Base-by-base conservation (phyloP, 2,888 invertebrate species). In the Cataglyphis livida region DNA sequence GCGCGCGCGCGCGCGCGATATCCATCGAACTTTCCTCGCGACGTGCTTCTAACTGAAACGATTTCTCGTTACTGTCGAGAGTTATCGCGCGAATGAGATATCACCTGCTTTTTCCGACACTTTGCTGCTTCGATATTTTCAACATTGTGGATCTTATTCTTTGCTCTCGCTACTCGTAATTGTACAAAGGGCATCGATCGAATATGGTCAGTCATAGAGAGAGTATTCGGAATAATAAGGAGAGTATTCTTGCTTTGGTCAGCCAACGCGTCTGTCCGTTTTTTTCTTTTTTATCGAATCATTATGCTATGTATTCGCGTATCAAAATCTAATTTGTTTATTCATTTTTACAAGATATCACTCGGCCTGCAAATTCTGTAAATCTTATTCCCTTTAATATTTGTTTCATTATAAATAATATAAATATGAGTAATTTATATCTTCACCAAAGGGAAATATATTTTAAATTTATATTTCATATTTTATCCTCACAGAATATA, bases 21-120 rank as follows among this genome's bases (percentile, higher is more conserved):
- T 73, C 61, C 48, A 61, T 71, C 57, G 66, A 10, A 28, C 61
- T 68, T 62, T 65, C 41, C 61, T n/a, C 54, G 9, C 61, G 48
- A 61, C 57, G 15, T 32, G 28, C 54, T n/a, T 76, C 38, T n/a
- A 66, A 78, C n/a, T 41, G 73, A 85, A 59, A 15, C 51, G 68
- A 79, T 75, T 59, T 51, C 61, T 82, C 81, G 82, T 85, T 82
- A 41, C 41, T 28, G 51, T 79, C 48, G 28, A 61, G 41, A 70
- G 25, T 78, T 79, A 79, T 70, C 71, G 71, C 25, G 44, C 44
- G 71, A 82, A 81, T 62, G 61, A 44, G 66, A 73, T 57, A 61
- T 51, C 61, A 44, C n/a, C 71, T 32, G 48, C 25, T 18, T 70
- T 59, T 59, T 44, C 32, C 62, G 59, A 74, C 59, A 48, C 21